Conservation (phyloP, 2,797 vertebrate species). For the Rhyacichthys aspro region DNA sequence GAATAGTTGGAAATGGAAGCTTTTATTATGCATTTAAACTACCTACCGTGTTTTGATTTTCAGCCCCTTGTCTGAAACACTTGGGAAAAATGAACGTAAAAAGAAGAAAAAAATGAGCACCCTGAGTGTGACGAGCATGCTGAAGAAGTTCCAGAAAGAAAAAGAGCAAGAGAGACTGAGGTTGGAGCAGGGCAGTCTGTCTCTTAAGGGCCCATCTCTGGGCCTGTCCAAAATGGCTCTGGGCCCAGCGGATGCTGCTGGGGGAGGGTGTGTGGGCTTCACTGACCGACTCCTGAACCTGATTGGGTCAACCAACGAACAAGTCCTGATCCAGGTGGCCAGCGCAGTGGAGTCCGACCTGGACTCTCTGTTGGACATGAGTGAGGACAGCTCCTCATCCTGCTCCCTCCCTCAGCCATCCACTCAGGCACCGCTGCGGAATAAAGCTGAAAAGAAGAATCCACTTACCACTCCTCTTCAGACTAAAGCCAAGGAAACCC, state of each 20-base stretch:
- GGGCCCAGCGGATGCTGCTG: conserved; percentile 54
- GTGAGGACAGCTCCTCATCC: conserved; percentile 71
- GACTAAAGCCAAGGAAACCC: background rate
- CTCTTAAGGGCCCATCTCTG: background rate
- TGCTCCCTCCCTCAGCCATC: conserved; percentile 8
- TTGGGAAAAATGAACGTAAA: conserved; percentile 29
- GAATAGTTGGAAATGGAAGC: too few species aligned
- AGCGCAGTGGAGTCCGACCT: conserved; percentile 87
- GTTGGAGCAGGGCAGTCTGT: conserved; percentile 1
- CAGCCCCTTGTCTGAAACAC: conserved; percentile 21
- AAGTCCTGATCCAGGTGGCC: too few species aligned
- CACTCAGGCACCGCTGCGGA: too few species aligned
- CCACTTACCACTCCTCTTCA: too few species aligned
- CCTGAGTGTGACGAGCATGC: conserved; percentile 89
- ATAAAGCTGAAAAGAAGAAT: too few species aligned
- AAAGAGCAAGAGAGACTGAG: conserved; percentile 84
- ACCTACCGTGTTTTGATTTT: background rate
- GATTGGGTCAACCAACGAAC: conserved; percentile 84
- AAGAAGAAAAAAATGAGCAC: conserved; percentile 82
- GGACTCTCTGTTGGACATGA: conserved; percentile 83
- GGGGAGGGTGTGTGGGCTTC: conserved; percentile 53
- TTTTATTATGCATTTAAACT: too few species aligned
- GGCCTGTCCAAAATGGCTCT: conserved; percentile 2
- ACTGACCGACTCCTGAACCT: conserved; percentile 86
- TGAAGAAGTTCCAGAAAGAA: conserved; percentile 92